phyloP scores from a whole-genome alignment of 2,888 invertebrate species.

The Brachypalpus laphriformis region DNA sequence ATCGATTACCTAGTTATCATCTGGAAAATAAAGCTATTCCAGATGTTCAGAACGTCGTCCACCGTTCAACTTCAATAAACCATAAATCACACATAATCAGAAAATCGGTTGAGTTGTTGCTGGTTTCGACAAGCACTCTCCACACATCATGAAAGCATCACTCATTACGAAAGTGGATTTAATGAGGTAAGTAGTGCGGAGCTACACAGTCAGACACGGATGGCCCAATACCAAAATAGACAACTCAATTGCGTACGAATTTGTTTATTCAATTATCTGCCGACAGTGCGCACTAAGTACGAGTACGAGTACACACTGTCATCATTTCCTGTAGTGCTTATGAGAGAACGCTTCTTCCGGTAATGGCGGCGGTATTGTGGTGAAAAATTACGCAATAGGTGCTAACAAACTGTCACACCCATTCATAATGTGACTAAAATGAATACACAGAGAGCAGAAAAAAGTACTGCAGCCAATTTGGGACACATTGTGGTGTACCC shows the following conservation, averaged over 20 bases:
- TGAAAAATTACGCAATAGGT: constrained; percentile 41
- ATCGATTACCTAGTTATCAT: constrained; percentile 40
- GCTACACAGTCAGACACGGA: background rate
- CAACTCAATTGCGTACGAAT: constrained; percentile 10
- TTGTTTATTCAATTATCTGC: constrained; percentile 21
- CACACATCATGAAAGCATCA: constrained; percentile 17
- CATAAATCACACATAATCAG: constrained; percentile 40
- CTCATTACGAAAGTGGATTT: constrained; percentile 35
- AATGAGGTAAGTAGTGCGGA: constrained; percentile 33
- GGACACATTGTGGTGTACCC: constrained; percentile 12
- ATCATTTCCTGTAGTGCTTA: constrained; percentile 41
- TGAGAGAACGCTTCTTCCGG: constrained; percentile 44
- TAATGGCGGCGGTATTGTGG: constrained; percentile 31
- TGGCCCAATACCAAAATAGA: constrained; percentile 8
- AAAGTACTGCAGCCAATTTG: background rate
- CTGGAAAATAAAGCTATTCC: constrained; percentile 9
- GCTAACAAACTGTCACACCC: constrained; percentile 35
- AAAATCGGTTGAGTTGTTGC: constrained; percentile 19
- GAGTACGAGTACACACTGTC: constrained; percentile 3
- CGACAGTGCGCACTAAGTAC: background rate
- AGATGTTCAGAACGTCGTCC: background rate
- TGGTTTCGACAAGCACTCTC: constrained; percentile 1
- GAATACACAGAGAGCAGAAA: background rate
- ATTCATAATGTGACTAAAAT: background rate
- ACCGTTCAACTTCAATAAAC: background rate